Evolutionary conservation across 1,140 invertebrate genomes (phyloP).

Genomic region (Plectrocnemia conspersa): DNA sequence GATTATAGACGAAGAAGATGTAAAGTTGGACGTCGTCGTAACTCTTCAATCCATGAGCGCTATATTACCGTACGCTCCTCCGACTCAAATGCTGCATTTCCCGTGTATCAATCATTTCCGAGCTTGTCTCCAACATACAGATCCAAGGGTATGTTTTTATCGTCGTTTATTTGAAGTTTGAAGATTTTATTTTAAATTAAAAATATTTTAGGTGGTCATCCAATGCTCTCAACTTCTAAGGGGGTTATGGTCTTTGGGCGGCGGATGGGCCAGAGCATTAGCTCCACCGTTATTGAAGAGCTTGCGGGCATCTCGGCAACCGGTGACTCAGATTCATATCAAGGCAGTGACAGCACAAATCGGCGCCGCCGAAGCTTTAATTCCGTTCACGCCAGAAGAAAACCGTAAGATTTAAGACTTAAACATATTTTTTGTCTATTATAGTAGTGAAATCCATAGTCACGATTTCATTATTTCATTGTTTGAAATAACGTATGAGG

Average conservation of each 20-base stretch:
- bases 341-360: slow-evolving; percentile 41
- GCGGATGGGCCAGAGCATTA: slow-evolving; percentile 45
- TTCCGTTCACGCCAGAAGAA: slow-evolving; percentile 41
- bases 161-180: neutral
- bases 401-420: too few relatives aligned
- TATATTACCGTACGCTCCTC: slow-evolving; percentile 76
- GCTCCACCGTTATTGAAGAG: slow-evolving; percentile 41
- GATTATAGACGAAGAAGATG: slow-evolving; percentile 61
- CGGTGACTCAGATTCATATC: slow-evolving; percentile 36
- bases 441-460: too few relatives aligned
- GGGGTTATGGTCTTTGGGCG: slow-evolving; percentile 39
- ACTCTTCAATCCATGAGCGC: slow-evolving; percentile 84
- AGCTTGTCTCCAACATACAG: slow-evolving; percentile 74
- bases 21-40: slow-evolving; percentile 76
- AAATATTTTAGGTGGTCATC: slow-evolving; percentile 42
- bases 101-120: slow-evolving; percentile 91
- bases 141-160: slow-evolving; percentile 58
- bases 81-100: slow-evolving; percentile 78
- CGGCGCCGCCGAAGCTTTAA: slow-evolving; percentile 41
- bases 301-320: slow-evolving; percentile 40
- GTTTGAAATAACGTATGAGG: too few relatives aligned
- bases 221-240: slow-evolving; percentile 41
- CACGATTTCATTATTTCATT: too few relatives aligned
- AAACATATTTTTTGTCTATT: too few relatives aligned
- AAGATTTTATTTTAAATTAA: neutral